Evolutionary conservation across 1,140 invertebrate species (phyloP), one percentile per base, ranked within the genome.

Genomic region (Dysdera silvatica): DNA sequence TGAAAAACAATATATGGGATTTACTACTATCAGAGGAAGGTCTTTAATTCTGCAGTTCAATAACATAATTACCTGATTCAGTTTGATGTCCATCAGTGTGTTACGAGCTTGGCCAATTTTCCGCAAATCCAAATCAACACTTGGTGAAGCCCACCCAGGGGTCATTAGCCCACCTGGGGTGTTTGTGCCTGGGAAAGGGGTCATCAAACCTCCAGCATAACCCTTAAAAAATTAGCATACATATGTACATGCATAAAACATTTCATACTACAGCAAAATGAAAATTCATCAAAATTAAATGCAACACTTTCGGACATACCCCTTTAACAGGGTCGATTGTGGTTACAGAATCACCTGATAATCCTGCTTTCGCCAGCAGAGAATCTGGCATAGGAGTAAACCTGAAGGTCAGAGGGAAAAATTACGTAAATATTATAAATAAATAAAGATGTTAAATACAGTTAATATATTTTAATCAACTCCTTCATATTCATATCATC

Each of bases 91-190:
- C 96, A 99, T 99, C 3, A 99, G 78, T n/a, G 94, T 96, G 76
- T 98, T 99, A 76, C 95, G 83, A 1, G 97, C 97, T 80, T 99
- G 94, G 33, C 97, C 97, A 74, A 99, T 99, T 81, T 98, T 98
- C 66, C 95, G 81, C 68, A 99, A 84, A 82, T 99, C 97, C 73
- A 99, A 84, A 75, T 99, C 95, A 29, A 91, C 90, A 65, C 84
- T 82, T 61, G 88, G 85, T n/a, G 86, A 88, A 33, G 83, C 74
- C 70, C 84, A 78, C 24, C 85, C 84, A 61, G 74, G 67, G 52
- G 67, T 68, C 37, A 67, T 55, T 24, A 70, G 61, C 18, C 69
- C 70, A 31, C 66, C 61, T 14, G 70, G 58, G 14, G 65, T 69
- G 16, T 49, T 60, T 41, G 63, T 31, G 7, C 69, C 70, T 40